Conservation (phyloP, 2,797 vertebrate genomes). For the Sebastes glaucus region DNA sequence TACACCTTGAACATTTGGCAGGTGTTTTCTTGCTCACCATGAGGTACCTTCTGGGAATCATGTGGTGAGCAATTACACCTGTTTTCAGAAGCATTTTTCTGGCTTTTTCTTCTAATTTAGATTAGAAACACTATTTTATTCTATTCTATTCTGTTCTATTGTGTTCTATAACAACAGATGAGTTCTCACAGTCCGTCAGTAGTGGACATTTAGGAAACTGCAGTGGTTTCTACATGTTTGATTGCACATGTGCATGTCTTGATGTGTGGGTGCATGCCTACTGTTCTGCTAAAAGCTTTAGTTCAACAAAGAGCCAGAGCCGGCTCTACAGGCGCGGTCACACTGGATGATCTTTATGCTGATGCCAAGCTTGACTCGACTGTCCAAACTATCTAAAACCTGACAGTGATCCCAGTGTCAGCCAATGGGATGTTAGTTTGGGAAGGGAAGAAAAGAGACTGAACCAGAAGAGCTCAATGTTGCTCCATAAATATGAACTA, state of each 20-base stretch:
- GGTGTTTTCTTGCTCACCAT: background rate
- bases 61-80: background rate
- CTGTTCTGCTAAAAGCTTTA: conserved; percentile 23
- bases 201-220: background rate
- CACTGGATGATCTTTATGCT: background rate
- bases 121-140: background rate
- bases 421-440: background rate
- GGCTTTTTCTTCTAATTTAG: background rate
- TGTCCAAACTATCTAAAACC: background rate
- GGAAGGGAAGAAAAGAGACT: background rate
- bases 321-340: background rate
- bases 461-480: background rate
- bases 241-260: background rate
- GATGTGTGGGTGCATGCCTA: background rate
- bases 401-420: background rate
- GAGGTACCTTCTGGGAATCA: conserved; percentile 4
- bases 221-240: background rate
- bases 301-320: background rate
- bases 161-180: no score
- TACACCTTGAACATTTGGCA: background rate
- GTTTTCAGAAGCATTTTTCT: background rate
- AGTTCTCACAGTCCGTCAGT: no score
- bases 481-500: background rate
- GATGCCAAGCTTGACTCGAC: background rate
- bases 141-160: background rate